Conservation (phyloP, 2,888 invertebrate genomes). For the Penaeus monodon region DNA sequence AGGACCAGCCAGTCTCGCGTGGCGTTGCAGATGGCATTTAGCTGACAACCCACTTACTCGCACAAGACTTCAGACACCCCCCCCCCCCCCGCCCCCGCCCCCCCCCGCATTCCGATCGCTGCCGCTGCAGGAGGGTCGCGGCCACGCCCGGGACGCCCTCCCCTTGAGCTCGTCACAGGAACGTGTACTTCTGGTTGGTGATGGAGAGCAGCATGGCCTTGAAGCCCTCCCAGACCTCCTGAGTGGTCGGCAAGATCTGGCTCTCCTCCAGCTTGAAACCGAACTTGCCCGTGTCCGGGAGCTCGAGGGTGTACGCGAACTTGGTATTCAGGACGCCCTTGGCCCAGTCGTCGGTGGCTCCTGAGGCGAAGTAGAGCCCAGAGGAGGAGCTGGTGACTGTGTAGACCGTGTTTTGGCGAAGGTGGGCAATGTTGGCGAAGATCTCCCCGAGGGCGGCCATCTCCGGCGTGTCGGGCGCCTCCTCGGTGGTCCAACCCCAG, state of each 20-base stretch:
- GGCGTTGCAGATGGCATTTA: no score
- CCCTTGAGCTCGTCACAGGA: no score
- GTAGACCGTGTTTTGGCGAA: slow-evolving; percentile 38
- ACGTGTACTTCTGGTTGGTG: no score
- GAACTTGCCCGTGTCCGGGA: slow-evolving; percentile 84
- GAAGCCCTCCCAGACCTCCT: slow-evolving; percentile 81
- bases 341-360: slow-evolving; percentile 63
- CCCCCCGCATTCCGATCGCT: no score
- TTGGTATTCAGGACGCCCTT: slow-evolving; percentile 81
- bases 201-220: slow-evolving; percentile 68
- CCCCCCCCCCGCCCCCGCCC: no score
- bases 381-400: slow-evolving; percentile 36
- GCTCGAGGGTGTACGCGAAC: slow-evolving; percentile 89
- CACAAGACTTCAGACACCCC: no score
- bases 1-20: no score
- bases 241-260: slow-evolving; percentile 81
- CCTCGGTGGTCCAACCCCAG: slow-evolving; percentile 66
- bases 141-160: no score
- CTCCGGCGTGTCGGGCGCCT: slow-evolving; percentile 2
- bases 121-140: no score
- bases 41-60: no score
- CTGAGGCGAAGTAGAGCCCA: slow-evolving; percentile 54
- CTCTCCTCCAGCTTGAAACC: slow-evolving; percentile 87
- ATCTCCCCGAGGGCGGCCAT: slow-evolving; percentile 16
- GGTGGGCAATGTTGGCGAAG: slow-evolving; percentile 17